A percentile compares a stretch with the other conserved stretches of the same genome.
Conservation (phyloP, 2,797 vertebrate species). For the Anabacerthia variegaticeps region DNA sequence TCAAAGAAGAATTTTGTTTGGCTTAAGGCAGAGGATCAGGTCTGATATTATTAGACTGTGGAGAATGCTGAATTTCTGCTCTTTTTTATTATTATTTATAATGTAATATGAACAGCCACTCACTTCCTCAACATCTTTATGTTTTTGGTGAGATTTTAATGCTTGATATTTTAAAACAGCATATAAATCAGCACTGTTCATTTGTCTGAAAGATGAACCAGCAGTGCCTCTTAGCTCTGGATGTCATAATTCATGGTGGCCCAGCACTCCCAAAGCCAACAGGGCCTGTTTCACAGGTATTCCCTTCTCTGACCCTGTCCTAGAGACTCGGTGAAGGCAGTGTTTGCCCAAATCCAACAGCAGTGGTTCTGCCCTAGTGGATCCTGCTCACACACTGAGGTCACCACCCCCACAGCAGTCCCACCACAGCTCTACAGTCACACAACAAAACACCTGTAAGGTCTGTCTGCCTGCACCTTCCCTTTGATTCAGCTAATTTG, state of each 20-base stretch:
- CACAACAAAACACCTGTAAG: neutral
- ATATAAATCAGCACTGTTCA: neutral
- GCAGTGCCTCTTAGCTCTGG: neutral
- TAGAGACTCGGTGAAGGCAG: neutral
- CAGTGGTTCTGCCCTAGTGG: neutral
- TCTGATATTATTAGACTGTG: neutral
- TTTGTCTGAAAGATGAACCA: neutral
- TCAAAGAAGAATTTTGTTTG: constrained; percentile 4
- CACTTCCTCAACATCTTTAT: neutral
- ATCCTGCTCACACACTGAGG: neutral
- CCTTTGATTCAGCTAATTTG: neutral
- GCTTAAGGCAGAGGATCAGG: neutral
- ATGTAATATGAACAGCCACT: neutral
- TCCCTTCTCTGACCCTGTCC: neutral
- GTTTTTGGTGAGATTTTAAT: neutral
- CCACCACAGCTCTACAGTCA: neutral
- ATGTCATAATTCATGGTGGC: neutral
- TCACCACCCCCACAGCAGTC: neutral
- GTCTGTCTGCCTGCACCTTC: neutral
- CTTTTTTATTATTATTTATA: neutral
- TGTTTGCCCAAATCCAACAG: neutral
- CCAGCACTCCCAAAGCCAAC: neutral
- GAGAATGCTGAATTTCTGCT: neutral
- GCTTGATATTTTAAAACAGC: neutral
- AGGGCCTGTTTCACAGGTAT: neutral